Conservation (phyloP, 2,888 invertebrate genomes). For the Synergus japonicus region DNA sequence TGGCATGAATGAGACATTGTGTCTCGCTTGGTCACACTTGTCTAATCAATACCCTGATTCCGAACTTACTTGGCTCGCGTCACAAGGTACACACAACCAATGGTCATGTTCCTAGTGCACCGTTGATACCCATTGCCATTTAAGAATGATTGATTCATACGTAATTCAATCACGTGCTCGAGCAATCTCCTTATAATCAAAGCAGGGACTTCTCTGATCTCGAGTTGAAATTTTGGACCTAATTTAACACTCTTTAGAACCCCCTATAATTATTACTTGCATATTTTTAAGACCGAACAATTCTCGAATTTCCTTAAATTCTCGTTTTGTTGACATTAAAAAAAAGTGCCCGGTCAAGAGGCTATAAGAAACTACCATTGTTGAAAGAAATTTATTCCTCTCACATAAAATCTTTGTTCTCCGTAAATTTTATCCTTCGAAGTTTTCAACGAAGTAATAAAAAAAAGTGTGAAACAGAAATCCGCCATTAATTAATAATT, state of each 20-base stretch:
- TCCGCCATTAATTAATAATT: slow-evolving; percentile 37
- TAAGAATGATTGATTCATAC: slow-evolving; percentile 49
- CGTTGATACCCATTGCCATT: slow-evolving; percentile 50
- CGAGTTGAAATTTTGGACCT: too few species aligned
- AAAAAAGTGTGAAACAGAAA: slow-evolving; percentile 30
- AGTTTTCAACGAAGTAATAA: slow-evolving; percentile 17
- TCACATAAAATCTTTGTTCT: slow-evolving; percentile 12
- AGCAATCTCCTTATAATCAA: slow-evolving; percentile 47
- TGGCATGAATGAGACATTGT: slow-evolving; percentile 53
- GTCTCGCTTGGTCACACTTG: slow-evolving; percentile 56
- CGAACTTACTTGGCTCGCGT: slow-evolving; percentile 55
- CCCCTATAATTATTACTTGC: too few species aligned
- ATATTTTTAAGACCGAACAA: too few species aligned
- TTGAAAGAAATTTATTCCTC: slow-evolving; percentile 1
- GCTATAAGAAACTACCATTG: neutral
- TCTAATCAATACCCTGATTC: slow-evolving; percentile 57
- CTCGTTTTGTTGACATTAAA: neutral
- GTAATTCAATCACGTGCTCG: slow-evolving; percentile 47
- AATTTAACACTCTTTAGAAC: too few species aligned
- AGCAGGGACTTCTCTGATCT: too few species aligned
- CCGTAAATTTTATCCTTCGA: neutral
- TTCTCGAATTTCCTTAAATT: neutral
- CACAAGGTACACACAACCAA: slow-evolving; percentile 55
- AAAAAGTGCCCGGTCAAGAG: neutral
- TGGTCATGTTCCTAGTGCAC: slow-evolving; percentile 51